These are phyloP conservation scores for Pyxicephalus adspersus DNA, from an alignment of 2,113 vertebrate genomes.

Conservation along the genomic window DNA sequence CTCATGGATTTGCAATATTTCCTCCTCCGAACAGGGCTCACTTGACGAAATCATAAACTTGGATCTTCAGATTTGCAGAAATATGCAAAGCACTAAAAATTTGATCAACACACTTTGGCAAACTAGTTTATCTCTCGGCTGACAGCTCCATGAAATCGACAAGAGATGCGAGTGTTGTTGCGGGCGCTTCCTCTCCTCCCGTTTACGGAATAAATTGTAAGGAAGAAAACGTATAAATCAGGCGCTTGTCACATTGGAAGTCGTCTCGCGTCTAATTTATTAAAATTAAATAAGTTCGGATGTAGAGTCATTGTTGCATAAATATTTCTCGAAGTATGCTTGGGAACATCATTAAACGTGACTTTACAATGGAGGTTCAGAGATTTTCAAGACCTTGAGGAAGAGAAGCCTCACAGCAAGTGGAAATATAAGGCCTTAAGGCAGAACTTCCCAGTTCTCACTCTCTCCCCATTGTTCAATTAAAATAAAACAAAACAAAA, in stretches of 20 bases:
- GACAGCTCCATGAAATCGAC: conserved; percentile 49
- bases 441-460: too few relatives aligned
- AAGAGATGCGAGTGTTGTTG: conserved; percentile 49
- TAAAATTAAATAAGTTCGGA: conserved; percentile 53
- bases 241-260: conserved; percentile 38
- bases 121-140: conserved; percentile 53
- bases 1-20: conserved; percentile 47
- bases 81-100: conserved; percentile 55
- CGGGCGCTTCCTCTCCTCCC: conserved; percentile 19
- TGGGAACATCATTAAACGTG: conserved; percentile 31
- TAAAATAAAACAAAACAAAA: too few relatives aligned
- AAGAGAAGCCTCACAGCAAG: too few relatives aligned
- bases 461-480: too few relatives aligned
- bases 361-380: conserved; percentile 11
- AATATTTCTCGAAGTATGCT: conserved; percentile 40
- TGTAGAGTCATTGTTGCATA: conserved; percentile 44
- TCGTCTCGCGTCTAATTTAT: conserved; percentile 44
- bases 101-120: conserved; percentile 49
- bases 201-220: conserved; percentile 52
- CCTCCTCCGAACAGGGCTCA: conserved; percentile 21
- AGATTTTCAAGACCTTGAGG: neutral
- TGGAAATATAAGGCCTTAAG: too few relatives aligned
- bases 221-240: conserved; percentile 49
- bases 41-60: conserved; percentile 48
- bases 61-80: conserved; percentile 49